phyloP scores from a whole-genome alignment of 2,113 vertebrate genomes.

The Gyps fulvus region DNA sequence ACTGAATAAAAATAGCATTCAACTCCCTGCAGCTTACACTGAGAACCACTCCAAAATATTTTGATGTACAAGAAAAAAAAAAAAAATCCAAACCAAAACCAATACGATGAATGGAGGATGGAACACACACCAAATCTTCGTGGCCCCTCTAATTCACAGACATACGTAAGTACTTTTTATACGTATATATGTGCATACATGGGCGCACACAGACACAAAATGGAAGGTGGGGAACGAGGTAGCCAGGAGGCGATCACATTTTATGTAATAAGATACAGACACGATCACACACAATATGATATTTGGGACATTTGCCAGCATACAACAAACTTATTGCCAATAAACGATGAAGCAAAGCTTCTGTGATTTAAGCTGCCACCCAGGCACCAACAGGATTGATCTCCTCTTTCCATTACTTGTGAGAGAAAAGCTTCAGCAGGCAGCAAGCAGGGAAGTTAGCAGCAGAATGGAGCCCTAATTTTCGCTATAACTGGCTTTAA shows the following conservation, averaged over 20 bases:
- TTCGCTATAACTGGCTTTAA: not conserved
- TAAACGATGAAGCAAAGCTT: not conserved
- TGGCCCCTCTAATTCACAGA: not conserved
- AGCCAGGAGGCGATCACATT: not conserved
- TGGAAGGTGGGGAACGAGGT: not conserved
- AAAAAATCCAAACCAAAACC: not conserved
- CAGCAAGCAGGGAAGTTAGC: not conserved
- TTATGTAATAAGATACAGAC: not conserved
- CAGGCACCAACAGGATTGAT: not conserved
- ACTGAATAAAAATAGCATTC: not conserved
- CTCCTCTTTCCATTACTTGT: not conserved
- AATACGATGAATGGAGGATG: not conserved
- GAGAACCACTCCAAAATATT: not conserved
- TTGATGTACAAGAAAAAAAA: not conserved
- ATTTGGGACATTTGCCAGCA: not conserved
- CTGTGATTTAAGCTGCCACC: not conserved
- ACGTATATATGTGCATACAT: not conserved
- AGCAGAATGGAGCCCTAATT: not conserved
- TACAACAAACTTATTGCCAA: not conserved
- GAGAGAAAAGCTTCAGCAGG: not conserved
- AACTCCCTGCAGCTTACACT: not conserved
- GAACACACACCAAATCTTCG: not conserved
- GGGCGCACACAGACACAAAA: not conserved
- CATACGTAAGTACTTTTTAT: not conserved
- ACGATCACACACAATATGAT: not conserved